Base-by-base conservation (phyloP, 1,140 invertebrate species). In the Steinernema feltiae region DNA sequence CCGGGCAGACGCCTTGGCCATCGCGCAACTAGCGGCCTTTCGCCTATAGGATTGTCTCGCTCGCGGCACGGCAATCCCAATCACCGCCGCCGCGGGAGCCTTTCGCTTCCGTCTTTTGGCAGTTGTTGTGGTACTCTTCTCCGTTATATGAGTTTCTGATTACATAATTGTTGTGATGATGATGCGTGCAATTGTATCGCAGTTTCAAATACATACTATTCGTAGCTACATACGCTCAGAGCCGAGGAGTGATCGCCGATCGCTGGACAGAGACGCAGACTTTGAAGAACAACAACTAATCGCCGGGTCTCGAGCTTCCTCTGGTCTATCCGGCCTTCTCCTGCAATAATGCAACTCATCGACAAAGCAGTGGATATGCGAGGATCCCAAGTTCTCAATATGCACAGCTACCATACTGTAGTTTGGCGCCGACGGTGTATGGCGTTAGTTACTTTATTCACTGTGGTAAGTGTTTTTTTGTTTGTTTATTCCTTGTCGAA, bases 341-440 rank as follows among this genome's bases (percentile, higher is more conserved):
- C 24, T 15, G 41, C 41, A 18, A 73, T 73, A 27, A 81, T 81
- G 80, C 77, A 81, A 72, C 73, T 81, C 48, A 53, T 81, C 41
- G 77, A 82, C 31, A 80, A 82, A 53, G 72, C 81, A 1, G 83
- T 84, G 21, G 83, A 84, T 31, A 79, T 84, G 35, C 63, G 75
- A 30, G 83, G 77, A 30, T 78, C 79, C 0, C 82, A 83, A 48
- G 79, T 83, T 35, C 70, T 82, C 48, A 84, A 84, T 69, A 48
- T 79, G 48, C 69, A 81, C 30, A 70, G 73, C 15, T 84, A 84
- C 48, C 81, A 83, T 46, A 46, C 69, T 46, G 77, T 84, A 29
- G 46, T 82, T 24, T 80, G 83, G 70, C 78, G 76, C 31, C 75
- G 83, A 1, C 48, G 83, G 27, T 71, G 81, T 27, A 84, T 84